Base-by-base conservation (phyloP, 2,797 vertebrate genomes). In the Otus scops region DNA sequence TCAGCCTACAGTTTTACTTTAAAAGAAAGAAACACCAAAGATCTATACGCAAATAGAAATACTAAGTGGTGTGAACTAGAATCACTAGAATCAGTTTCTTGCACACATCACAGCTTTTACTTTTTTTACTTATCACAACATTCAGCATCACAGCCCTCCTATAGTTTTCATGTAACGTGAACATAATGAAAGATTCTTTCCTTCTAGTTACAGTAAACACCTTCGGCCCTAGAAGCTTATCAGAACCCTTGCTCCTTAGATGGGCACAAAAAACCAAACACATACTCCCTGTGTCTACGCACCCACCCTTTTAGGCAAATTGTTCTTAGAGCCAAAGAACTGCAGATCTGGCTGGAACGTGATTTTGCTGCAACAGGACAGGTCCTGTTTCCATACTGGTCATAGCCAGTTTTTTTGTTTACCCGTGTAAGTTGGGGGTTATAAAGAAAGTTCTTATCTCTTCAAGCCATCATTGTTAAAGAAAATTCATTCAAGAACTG, bases 401-500 rank as follows among this genome's bases (percentile, higher is more conserved):
- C 73, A 26, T 2, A 65, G 68, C 89, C 85, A 92, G 92, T 82
- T 76, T 51, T 43, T 38, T 19, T 93, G 77, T 95, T 92, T 86
- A 48, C 92, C 48, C 6, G 26, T 24, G 0, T 21, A 65, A 82
- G 63, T 15, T 57, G n/a, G 28, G 68, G 86, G 47, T 53, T 71
- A 27, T 83, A 89, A 86, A 91, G 38, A 36, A n/a, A 79, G 73
- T 24, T 6, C 63, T 89, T 89, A 93, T 92, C 92, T 86, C 77
- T 14, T 14, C 27, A 19, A 71, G 73, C 24, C 57, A 93, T 93
- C 89, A 2, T 11, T 53, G 71, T 30, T 38, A 51, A 56, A 75
- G 71, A 79, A 69, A 82, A 79, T 59, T 70, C 77, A 89, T 75
- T 67, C 53, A 91, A 56, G 57, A 92, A 57, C 38, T 61, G 36